A percentile compares a stretch with the other conserved stretches of the same genome.
phyloP scores from a whole-genome alignment of 2,113 vertebrate genomes.

The Condylura cristata region DNA sequence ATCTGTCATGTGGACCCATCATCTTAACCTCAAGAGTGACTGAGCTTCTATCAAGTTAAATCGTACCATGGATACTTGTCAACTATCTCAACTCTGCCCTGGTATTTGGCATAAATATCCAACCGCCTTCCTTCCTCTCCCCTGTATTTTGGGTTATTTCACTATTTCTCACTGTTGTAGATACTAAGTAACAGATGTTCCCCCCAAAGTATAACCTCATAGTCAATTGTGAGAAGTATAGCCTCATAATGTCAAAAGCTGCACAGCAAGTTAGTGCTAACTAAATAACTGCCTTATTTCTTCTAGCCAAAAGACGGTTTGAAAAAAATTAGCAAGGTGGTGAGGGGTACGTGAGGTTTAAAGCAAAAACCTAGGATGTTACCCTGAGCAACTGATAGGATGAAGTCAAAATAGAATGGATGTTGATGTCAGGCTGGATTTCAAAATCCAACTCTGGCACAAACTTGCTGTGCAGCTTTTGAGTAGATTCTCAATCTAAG shows the following conservation, averaged over 20 bases:
- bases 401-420: background rate
- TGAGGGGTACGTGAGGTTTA: background rate
- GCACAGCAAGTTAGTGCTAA: no score
- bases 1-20: background rate
- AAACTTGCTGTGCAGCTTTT: background rate
- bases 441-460: background rate
- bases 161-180: background rate
- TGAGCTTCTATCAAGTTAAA: background rate
- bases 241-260: background rate
- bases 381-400: background rate
- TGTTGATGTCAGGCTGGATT: background rate
- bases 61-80: background rate
- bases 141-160: background rate
- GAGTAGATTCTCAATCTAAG: background rate
- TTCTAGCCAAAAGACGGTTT: background rate
- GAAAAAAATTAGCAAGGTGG: background rate
- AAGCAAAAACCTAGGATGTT: background rate
- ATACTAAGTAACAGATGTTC: background rate
- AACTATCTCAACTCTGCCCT: background rate
- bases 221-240: no score
- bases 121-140: background rate
- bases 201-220: background rate
- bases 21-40: no score
- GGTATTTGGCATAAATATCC: background rate
- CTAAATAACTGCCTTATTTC: background rate